Evolutionary conservation across 2,113 vertebrate species (phyloP).

Genomic region (Ceyx melanurus): DNA sequence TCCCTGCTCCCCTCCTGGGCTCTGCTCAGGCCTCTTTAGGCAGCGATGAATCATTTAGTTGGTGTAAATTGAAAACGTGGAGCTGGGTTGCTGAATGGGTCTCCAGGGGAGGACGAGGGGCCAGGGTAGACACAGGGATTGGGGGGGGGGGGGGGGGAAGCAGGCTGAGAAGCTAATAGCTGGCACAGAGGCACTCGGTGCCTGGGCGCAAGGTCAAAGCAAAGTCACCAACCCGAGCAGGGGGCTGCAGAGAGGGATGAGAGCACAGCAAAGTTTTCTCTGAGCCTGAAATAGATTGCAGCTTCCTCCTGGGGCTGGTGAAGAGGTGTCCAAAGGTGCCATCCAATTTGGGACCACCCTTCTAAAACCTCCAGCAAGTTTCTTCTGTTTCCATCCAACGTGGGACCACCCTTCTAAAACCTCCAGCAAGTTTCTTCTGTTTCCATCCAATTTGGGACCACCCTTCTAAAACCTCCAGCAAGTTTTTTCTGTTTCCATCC

Average conservation of each 20-base stretch:
- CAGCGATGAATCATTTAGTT: slow-evolving; percentile 77
- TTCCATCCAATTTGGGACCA: background rate
- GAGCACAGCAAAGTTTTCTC: background rate
- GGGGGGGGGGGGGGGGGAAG: background rate
- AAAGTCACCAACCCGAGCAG: background rate
- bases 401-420: background rate
- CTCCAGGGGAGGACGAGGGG: slow-evolving; percentile 37
- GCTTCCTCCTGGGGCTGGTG: background rate
- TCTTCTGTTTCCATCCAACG: background rate
- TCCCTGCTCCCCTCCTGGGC: slow-evolving; percentile 43
- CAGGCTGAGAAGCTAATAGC: slow-evolving; percentile 54
- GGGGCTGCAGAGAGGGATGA: background rate
- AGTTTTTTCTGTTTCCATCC: background rate
- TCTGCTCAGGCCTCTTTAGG: slow-evolving; percentile 52
- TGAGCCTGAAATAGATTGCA: background rate
- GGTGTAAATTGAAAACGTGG: slow-evolving; percentile 83
- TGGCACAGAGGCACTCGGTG: slow-evolving; percentile 57
- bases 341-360: background rate
- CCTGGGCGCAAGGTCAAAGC: slow-evolving; percentile 30
- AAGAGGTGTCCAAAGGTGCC: background rate
- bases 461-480: accelerated
- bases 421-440: background rate
- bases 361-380: accelerated
- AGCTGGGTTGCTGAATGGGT: slow-evolving; percentile 68
- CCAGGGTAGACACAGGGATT: background rate